Conservation (phyloP, 2,888 invertebrate genomes). For the Drosophila ezoana region DNA sequence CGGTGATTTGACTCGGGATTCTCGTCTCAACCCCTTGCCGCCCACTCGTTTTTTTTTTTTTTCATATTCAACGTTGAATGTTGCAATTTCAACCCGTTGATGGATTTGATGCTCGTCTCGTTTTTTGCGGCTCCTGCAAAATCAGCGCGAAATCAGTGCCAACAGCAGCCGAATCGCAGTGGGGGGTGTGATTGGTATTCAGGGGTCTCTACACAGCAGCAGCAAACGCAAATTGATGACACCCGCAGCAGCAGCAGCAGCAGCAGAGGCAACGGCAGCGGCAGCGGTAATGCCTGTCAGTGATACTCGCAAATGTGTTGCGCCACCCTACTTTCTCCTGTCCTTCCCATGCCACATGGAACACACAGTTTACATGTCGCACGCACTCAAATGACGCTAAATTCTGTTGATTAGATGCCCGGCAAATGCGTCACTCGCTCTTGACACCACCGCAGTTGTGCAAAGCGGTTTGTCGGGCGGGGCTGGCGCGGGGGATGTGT, state of each 20-base stretch:
- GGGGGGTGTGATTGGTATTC: not conserved
- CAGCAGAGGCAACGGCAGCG: constrained; percentile 15
- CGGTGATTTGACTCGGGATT: constrained; percentile 51
- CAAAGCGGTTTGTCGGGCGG: not conserved
- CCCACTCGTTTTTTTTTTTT: constrained; percentile 21
- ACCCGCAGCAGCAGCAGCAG: constrained; percentile 56
- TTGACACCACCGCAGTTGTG: constrained; percentile 11
- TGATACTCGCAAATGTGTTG: constrained; percentile 69
- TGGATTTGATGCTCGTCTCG: constrained; percentile 67
- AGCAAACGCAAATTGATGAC: constrained; percentile 77
- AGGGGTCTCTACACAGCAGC: constrained; percentile 3
- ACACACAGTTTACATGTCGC: constrained; percentile 55
- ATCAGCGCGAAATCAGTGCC: constrained; percentile 77
- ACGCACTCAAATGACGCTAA: constrained; percentile 74
- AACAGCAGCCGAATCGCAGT: constrained; percentile 30
- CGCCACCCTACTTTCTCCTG: not conserved
- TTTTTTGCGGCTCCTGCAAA: constrained; percentile 52
- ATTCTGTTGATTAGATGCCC: constrained; percentile 79
- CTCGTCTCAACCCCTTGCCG: not conserved
- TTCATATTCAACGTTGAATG: constrained; percentile 61
- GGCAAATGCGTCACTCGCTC: constrained; percentile 32
- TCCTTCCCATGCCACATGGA: not conserved
- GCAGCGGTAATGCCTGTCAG: constrained; percentile 52
- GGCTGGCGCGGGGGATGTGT: too few relatives aligned
- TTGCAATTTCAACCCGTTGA: constrained; percentile 80